Base-by-base conservation (phyloP, 2,113 vertebrate species). In the Verasper variegatus region DNA sequence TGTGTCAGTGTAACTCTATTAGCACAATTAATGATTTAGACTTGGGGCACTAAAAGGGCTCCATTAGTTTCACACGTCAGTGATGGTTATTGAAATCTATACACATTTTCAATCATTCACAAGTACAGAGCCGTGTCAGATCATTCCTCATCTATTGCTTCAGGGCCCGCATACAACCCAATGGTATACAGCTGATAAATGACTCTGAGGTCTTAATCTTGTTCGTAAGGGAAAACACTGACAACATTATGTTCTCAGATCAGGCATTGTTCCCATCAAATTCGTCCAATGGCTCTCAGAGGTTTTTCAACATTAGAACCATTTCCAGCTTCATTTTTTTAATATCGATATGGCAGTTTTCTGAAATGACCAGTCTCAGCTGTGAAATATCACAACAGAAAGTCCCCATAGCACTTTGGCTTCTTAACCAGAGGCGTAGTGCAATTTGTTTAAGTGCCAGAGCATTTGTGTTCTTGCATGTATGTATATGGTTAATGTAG, bases 31-130 rank as follows among this genome's bases (percentile, higher is more conserved):
- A 83, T 86, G 81, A 81, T 84, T 72, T 58, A 73, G 88, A 73
- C 74, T 65, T n/a, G 66, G 74, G 76, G 82, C 76, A 70, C 37
- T 86, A 61, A 70, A 76, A 83, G 58, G 47, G 47, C 63, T 60
- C 79, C 85, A 83, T 89, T 83, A 74, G 52, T 88, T 82, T 81
- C 55, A 81, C 62, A 69, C 74, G 86, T 79, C 81, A 35, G 17
- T 68, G 86, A 86, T 77, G 71, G 75, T 84, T 85, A 86, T 89
- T 85, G 85, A 90, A 85, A 70, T 92, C 67, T 60, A 61, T 64
- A 51, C 72, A 74, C 64, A 71, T 57, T 78, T 69, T 67, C 58
- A 77, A 57, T 84, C 76, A 62, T 31, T 79, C 59, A 69, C 26
- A 56, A 74, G 68, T 59, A 45, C 54, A 37, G 45, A 61, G 69